Evolutionary conservation across 2,888 invertebrate genomes (phyloP), one percentile per base, ranked within the genome.

Genomic region (Chirona hameri): DNA sequence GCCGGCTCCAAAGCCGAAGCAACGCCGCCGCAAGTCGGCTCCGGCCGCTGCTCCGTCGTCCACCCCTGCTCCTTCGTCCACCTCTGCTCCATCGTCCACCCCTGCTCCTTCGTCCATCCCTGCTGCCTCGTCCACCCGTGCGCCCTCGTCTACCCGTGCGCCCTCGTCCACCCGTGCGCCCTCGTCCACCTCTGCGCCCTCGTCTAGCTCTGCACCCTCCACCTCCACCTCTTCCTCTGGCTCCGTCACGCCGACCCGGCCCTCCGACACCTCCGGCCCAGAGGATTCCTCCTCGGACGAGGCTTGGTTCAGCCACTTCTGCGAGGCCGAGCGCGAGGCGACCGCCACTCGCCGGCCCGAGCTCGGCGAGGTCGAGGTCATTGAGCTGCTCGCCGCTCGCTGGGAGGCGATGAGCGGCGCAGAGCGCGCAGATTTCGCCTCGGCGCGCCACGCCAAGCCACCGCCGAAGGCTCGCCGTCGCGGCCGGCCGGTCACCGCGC

Each of bases 391-490:
- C 52, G 80, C 80, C 52, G 55, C 52, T 29, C 48, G 48, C 52
- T 80, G 80, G 80, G 52, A 80, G 80, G 12, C 0, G 18, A 80
- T 52, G 52, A 5, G 15, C 27, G 52, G 10, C 52, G 92, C 85
- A 90, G 92, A 86, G 89, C 95, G 46, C 90, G 93, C 84, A 90
- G 90, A 81, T 92, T 92, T 86, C 90, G 91, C 14, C 91, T 91
- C 85, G 91, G 93, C 86, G 91, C 87, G 91, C 95, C 87, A 95
- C 95, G 76, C 94, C 95, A 89, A 95, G 12, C 24, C 48, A 48
- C 52, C 52, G 76, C 39, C 60, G 24, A 24, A 60, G 60, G 60
- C 60, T 7, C 18, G 24, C 31, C 7, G 15, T 4, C 72, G 39
- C 18, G 31, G 31, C 72, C 52, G 27, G 52, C 52, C 80, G 27